Conservation (phyloP, 2,797 vertebrate species). For the Platyrinchus mystaceus region DNA sequence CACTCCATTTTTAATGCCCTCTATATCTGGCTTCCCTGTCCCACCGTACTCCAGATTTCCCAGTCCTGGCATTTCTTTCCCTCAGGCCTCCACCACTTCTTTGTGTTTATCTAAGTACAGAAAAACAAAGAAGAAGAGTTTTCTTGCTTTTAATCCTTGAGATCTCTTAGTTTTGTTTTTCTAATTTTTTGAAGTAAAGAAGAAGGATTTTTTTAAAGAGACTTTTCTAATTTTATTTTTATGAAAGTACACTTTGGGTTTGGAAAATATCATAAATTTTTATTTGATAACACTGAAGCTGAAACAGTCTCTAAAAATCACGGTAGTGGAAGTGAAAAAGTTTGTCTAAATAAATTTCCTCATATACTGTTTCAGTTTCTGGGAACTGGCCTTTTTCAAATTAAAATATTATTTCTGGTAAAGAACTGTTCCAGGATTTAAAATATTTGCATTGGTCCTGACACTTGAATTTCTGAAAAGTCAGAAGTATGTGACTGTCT, state of each 20-base stretch:
- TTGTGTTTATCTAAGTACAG: not conserved
- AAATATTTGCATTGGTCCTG: not conserved
- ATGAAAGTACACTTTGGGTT: not conserved
- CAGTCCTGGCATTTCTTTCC: not conserved
- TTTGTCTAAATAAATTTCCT: not conserved
- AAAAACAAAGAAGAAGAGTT: not conserved
- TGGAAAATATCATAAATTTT: not conserved
- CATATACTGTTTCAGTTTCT: not conserved
- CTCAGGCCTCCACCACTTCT: not conserved
- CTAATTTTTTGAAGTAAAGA: not conserved
- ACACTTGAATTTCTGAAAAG: not conserved
- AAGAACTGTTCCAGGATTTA: not conserved
- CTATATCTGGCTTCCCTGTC: not conserved
- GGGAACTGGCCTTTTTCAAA: not conserved
- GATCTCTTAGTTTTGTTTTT: not conserved
- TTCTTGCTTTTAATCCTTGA: not conserved
- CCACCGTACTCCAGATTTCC: not conserved
- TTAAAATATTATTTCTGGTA: not conserved
- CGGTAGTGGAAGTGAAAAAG: not conserved
- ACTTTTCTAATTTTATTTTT: not conserved
- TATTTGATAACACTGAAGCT: not conserved
- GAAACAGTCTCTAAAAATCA: not conserved
- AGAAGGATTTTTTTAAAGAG: not conserved
- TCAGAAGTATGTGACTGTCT: not conserved
- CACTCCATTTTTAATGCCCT: not conserved